A percentile compares a stretch with the other conserved stretches of the same genome.
These are phyloP conservation scores for Dinoponera quadriceps DNA, from an alignment of 1,140 invertebrate species.

Conservation along the genomic window DNA sequence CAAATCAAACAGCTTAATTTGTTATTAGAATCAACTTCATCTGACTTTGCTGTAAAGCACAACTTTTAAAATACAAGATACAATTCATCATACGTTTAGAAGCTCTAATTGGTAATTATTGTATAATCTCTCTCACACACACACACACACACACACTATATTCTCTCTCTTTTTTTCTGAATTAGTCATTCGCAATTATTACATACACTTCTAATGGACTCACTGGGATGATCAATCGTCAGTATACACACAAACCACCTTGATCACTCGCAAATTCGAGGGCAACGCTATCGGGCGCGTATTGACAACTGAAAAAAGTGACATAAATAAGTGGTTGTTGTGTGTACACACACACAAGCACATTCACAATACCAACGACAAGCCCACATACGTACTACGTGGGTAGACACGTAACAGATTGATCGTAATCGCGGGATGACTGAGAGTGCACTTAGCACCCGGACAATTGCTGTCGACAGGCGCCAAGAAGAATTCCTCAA, in stretches of 20 bases:
- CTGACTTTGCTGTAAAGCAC: not conserved
- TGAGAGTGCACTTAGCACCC: not conserved
- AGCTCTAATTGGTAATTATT: constrained; percentile 12
- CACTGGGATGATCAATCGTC: not conserved
- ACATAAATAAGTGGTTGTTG: constrained; percentile 14
- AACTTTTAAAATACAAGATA: not conserved
- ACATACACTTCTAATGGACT: constrained; percentile 16
- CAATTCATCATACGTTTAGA: not conserved
- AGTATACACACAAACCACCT: not conserved
- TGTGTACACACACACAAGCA: not conserved
- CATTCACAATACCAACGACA: constrained; percentile 27
- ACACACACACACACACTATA: too few relatives aligned
- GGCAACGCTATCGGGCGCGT: not conserved
- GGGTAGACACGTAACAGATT: constrained; percentile 22
- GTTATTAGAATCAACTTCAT: not conserved
- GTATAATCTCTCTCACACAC: constrained; percentile 11
- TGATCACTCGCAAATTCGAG: constrained; percentile 12
- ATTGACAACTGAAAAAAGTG: constrained; percentile 36
- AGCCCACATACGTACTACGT: constrained; percentile 18
- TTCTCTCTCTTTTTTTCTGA: not conserved
- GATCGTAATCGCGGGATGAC: constrained; percentile 13
- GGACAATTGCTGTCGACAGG: not conserved
- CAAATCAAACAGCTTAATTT: not conserved
- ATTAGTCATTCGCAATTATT: constrained; percentile 44
- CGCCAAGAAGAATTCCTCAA: constrained; percentile 4